Evolutionary conservation across 2,888 invertebrate genomes (phyloP).

Genomic region (Caenorhabditis afra): DNA sequence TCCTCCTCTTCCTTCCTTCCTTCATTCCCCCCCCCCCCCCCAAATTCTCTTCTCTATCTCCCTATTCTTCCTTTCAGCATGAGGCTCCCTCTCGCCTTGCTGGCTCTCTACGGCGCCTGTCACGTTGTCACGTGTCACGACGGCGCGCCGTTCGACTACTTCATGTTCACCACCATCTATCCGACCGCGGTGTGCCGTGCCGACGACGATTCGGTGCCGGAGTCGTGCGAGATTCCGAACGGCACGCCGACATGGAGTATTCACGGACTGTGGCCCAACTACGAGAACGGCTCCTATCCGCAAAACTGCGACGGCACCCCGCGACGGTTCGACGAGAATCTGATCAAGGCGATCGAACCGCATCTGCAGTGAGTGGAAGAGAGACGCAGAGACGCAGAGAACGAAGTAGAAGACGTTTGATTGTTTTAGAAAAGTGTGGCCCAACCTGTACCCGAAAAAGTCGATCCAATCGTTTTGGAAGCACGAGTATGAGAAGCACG

Average conservation of each 20-base stretch:
- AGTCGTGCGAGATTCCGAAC: constrained; percentile 68
- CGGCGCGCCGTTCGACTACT: constrained; percentile 61
- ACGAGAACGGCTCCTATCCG: constrained; percentile 63
- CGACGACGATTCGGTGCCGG: constrained; percentile 64
- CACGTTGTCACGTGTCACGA: background rate
- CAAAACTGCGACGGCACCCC: constrained; percentile 64
- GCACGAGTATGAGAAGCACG: constrained; percentile 73
- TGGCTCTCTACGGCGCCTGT: no score
- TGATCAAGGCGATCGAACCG: constrained; percentile 57
- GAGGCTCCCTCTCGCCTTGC: no score
- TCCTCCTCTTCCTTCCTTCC: background rate
- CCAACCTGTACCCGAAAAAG: constrained; percentile 65
- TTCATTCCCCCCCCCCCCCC: background rate
- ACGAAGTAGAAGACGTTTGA: background rate
- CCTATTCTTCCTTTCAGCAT: no score
- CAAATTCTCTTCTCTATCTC: background rate
- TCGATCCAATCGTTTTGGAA: constrained; percentile 66
- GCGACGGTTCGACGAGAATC: constrained; percentile 57
- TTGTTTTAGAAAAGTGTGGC: constrained; percentile 61
- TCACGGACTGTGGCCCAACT: constrained; percentile 72
- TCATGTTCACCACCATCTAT: constrained; percentile 68
- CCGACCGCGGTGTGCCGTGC: constrained; percentile 69
- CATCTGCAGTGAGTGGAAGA: constrained; percentile 42
- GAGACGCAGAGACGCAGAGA: no score
- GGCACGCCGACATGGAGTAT: constrained; percentile 64